phyloP scores from a whole-genome alignment of 2,888 invertebrate species.

The Lymantria dispar region DNA sequence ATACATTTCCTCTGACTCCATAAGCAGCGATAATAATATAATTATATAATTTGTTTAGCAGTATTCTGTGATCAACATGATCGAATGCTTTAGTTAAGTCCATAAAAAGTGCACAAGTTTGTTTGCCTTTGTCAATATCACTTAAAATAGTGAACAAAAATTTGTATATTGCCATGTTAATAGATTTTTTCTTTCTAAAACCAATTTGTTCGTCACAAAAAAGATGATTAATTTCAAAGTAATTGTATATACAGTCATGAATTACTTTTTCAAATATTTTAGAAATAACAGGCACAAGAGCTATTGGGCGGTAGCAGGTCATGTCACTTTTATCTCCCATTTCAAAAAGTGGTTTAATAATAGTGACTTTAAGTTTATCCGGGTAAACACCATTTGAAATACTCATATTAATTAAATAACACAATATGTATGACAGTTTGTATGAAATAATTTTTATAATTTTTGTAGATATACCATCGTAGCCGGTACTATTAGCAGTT shows the following conservation, averaged over 20 bases:
- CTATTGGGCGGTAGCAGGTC: neutral
- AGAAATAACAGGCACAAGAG: neutral
- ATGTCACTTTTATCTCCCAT: neutral
- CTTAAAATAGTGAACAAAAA: neutral
- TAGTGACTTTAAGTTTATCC: neutral
- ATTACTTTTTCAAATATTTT: conserved; percentile 1
- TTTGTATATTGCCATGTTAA: neutral
- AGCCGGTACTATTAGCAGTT: conserved; percentile 11
- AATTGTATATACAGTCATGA: neutral
- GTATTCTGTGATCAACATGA: neutral
- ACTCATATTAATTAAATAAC: conserved; percentile 1
- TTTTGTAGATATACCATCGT: conserved; percentile 9
- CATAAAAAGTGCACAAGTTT: conserved; percentile 1
- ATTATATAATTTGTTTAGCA: neutral
- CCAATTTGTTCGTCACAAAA: neutral
- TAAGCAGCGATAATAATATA: too few species aligned
- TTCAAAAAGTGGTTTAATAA: conserved; percentile 3
- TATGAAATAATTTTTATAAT: conserved; percentile 6
- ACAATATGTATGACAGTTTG: neutral
- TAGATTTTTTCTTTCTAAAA: neutral
- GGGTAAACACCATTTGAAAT: neutral
- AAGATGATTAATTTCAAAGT: neutral
- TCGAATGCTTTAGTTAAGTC: conserved; percentile 2
- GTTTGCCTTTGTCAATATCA: neutral
- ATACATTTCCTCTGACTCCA: neutral